A percentile compares a stretch with the other conserved stretches of the same genome.
phyloP scores from a whole-genome alignment of 1,140 invertebrate genomes.

The Oncopodura yosiiana region DNA sequence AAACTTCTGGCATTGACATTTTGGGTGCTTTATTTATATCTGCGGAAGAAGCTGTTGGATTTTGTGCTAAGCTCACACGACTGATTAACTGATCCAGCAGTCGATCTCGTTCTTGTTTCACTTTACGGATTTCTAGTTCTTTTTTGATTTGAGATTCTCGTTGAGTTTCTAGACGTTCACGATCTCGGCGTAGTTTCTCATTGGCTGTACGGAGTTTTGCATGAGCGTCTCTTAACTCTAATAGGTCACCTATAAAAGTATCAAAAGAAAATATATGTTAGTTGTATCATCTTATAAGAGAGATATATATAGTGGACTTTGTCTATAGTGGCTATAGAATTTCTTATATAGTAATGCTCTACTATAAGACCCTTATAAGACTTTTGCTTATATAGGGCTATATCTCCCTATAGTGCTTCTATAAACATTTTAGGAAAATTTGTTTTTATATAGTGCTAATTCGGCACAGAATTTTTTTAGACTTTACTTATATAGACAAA shows the following conservation, averaged over 20 bases:
- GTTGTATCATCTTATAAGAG: slow-evolving; percentile 44
- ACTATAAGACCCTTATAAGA: too few species aligned
- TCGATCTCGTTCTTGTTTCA: slow-evolving; percentile 54
- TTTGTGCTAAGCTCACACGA: slow-evolving; percentile 42
- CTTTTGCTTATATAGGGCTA: too few species aligned
- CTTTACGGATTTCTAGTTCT: slow-evolving; percentile 44
- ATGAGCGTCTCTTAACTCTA: slow-evolving; percentile 79
- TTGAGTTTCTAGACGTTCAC: slow-evolving; percentile 71
- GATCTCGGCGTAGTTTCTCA: slow-evolving; percentile 76
- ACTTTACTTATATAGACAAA: too few species aligned
- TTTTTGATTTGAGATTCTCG: slow-evolving; percentile 55
- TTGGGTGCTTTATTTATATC: slow-evolving; percentile 4
- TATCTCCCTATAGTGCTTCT: too few species aligned
- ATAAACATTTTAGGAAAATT: too few species aligned
- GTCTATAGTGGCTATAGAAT: too few species aligned
- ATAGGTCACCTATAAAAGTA: slow-evolving; percentile 77
- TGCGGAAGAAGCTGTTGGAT: slow-evolving; percentile 9
- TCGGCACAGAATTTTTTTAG: too few species aligned
- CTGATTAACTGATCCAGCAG: slow-evolving; percentile 59
- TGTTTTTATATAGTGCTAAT: too few species aligned
- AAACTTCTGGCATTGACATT: slow-evolving; percentile 33
- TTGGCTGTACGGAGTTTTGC: slow-evolving; percentile 84
- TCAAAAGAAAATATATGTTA: too few species aligned
- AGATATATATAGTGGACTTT: too few species aligned
- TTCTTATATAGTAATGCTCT: too few species aligned